Percentiles rank a stretch among this genome's conserved stretches.
These are phyloP conservation scores for Myathropa florea DNA, from an alignment of 2,888 invertebrate species.

Conservation along the genomic window DNA sequence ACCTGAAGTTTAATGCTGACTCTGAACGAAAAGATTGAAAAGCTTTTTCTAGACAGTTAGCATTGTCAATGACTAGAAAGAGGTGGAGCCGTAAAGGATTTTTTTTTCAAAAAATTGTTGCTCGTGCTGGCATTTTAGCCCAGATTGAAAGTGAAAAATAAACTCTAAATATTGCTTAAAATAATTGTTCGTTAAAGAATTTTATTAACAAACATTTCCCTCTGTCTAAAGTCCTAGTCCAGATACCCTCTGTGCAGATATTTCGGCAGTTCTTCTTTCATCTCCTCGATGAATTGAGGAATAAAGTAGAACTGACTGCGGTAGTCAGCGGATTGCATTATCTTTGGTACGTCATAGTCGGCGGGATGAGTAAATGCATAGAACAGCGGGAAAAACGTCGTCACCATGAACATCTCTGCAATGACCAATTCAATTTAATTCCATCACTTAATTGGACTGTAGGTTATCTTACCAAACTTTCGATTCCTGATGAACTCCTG, in stretches of 20 bases:
- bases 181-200: not conserved
- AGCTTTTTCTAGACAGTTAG: too few species aligned
- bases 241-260: conserved; percentile 46
- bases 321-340: conserved; percentile 26
- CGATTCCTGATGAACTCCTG: conserved; percentile 38
- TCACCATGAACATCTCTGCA: conserved; percentile 50
- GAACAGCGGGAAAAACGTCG: conserved; percentile 33
- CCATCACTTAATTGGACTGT: not conserved
- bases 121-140: too few species aligned
- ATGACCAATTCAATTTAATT: not conserved
- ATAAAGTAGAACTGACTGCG: conserved; percentile 22
- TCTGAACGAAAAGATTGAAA: too few species aligned
- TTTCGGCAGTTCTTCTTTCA: conserved; percentile 41
- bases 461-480: conserved; percentile 25
- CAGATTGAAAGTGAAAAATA: too few species aligned
- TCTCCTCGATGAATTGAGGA: conserved; percentile 39
- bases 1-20: too few species aligned
- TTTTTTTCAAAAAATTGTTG: too few species aligned
- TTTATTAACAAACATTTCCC: not conserved
- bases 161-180: too few species aligned
- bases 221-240: not conserved
- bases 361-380: conserved; percentile 12
- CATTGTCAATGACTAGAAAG: too few species aligned
- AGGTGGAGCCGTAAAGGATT: too few species aligned
- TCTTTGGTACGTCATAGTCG: conserved; percentile 14